Base-by-base conservation (phyloP, 1,140 invertebrate species). In the Drosophila saltans region DNA sequence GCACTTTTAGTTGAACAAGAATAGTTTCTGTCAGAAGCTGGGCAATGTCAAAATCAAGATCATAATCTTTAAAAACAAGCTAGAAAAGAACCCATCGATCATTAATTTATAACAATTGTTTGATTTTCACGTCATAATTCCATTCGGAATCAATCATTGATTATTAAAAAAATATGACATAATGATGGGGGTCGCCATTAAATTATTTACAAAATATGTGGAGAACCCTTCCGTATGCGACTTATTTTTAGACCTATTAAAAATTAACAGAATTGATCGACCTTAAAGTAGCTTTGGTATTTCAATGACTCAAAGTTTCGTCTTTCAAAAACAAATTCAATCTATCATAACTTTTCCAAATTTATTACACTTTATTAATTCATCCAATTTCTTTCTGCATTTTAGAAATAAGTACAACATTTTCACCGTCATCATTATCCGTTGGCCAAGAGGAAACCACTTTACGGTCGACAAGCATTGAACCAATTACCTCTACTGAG, bases 401-500 rank as follows among this genome's bases (percentile, higher is more conserved):
- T 70, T 8, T 67, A 86, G 83, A 80, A 11, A 41, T 56, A 8
- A 72, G 45, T 10, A 84, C 77, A 21, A 71, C 62, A n/a, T 48
- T 64, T 21, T 58, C 62, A 11, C 11, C 56, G 1, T 10, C 43
- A 36, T 2, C 24, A 33, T 28, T 8, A 28, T 6, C 39, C 3
- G 16, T 16, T 16, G 11, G 5, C n/a, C 43, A 61, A 6, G 71
- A 64, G 39, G 72, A 88, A 11, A 60, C 80, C 6, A 75, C 78
- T 28, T 58, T 85, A 61, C 75, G 85, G 21, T 81, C 86, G 9
- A 91, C 90, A 9, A 91, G 86, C 64, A 91, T 91, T 62, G 90
- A 91, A 43, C 90, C 90, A 3, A 91, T 91, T 39, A 84, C 75
- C 39, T 91, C 90, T n/a, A 91, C 90, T 1, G 90, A 91, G 57